Percentiles rank a stretch among this genome's conserved stretches.
phyloP scores from a whole-genome alignment of 2,797 vertebrate genomes.

The Rhodeus uyekii region DNA sequence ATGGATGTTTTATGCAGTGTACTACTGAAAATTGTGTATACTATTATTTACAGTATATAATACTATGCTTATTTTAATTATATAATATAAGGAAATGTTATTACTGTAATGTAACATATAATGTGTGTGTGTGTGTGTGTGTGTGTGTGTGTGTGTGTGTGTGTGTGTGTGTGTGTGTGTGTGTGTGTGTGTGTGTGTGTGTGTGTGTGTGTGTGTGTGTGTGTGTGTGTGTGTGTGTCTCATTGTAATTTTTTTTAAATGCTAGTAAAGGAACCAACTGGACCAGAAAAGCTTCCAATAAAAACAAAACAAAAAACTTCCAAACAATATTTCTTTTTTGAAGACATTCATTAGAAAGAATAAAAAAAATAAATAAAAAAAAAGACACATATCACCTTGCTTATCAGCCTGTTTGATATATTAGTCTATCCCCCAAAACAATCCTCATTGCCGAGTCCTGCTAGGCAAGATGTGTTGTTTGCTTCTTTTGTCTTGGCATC shows the following conservation, averaged over 20 bases:
- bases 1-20: neutral
- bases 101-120: neutral
- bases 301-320: neutral
- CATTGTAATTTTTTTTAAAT: too few relatives aligned
- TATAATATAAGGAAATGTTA: neutral
- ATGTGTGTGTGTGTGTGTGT: too few relatives aligned
- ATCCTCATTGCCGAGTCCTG: neutral
- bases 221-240: too few relatives aligned
- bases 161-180: too few relatives aligned
- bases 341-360: neutral
- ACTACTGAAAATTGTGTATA: neutral
- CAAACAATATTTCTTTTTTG: neutral
- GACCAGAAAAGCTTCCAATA: neutral
- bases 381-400: neutral
- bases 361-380: neutral
- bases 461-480: slow-evolving; percentile 25
- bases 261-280: neutral
- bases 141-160: too few relatives aligned
- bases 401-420: neutral
- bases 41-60: neutral
- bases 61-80: neutral
- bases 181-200: too few relatives aligned
- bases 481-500: slow-evolving; percentile 24
- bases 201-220: too few relatives aligned
- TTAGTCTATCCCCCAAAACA: neutral